Base-by-base conservation (phyloP, 2,888 invertebrate species). In the Thymelicus acteon region DNA sequence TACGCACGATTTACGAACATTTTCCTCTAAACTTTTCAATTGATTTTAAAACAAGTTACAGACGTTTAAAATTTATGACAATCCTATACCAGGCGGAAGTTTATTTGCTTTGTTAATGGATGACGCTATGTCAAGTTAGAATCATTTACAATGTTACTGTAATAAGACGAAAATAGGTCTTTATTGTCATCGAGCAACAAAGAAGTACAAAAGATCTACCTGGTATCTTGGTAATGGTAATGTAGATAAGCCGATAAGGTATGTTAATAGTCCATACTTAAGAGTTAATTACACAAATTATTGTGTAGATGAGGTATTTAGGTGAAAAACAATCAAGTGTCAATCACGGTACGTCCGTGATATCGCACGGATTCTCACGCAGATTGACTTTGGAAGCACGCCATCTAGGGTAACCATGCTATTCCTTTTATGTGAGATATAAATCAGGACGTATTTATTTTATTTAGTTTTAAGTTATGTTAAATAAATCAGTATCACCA, bases 281-380 rank as follows among this genome's bases (percentile, higher is more conserved):
- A 7, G 7, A 7, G 37, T 57, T 65, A 65, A 57, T 57, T 65
- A 57, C 44, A 57, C 57, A 57, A 54, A 57, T 65, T 65, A 63
- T 63, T 63, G 63, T 49, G 63, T 39, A 37, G 63, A 57, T 31
- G 67, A 37, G 39, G 37, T 58, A 24, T 60, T 72, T 66, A 73
- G 40, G 24, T 60, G 77, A 80, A 81, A 83, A 82, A 80, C 80
- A 78, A 82, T 81, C 77, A 73, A 77, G 77, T 79, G 81, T 82
- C 83, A 81, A 84, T 84, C 82, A 79, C 73, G 72, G 74, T 72
- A 74, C 76, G 79, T 78, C 73, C 77, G 81, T 82, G 82, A 87
- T 87, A 87, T 88, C 82, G 84, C 85, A 84, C 87, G 75, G 78
- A 81, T 89, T 90, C 90, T 86, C 88, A 89, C 89, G 87, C 81